Conservation (phyloP, 92 coral and sea anemone species). For the Bergia sp. region DNA sequence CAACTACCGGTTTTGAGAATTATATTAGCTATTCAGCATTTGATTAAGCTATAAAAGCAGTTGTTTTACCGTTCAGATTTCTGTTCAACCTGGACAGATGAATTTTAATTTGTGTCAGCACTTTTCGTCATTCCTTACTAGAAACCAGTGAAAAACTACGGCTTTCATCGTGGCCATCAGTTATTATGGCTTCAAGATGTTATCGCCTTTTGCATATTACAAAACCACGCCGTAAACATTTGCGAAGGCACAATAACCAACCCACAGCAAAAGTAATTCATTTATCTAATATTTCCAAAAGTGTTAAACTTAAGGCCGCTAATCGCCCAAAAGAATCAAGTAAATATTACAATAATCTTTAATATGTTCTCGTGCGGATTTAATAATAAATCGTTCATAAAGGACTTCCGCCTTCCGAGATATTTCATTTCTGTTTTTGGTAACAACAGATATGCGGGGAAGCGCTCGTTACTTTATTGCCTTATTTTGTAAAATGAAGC, state of each 20-base stretch:
- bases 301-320: slow-evolving; percentile 26
- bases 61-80: not conserved
- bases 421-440: slow-evolving; percentile 8
- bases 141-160: not conserved
- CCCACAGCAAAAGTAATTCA: slow-evolving; percentile 33
- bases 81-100: not conserved
- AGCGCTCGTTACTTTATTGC: not conserved
- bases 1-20: not conserved
- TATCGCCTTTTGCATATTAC: slow-evolving; percentile 5
- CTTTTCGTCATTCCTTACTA: not conserved
- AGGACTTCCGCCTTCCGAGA: not conserved
- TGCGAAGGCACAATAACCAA: not conserved
- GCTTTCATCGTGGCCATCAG: not conserved
- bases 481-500: not conserved
- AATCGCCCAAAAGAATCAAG: slow-evolving; percentile 33
- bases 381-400: slow-evolving; percentile 27
- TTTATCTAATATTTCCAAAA: slow-evolving; percentile 5
- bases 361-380: slow-evolving; percentile 24
- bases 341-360: slow-evolving; percentile 31
- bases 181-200: slow-evolving; percentile 19
- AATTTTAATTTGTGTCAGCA: not conserved
- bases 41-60: not conserved
- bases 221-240: slow-evolving; percentile 12
- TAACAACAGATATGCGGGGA: not conserved
- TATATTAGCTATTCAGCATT: not conserved